Base-by-base conservation (phyloP, 2,888 invertebrate genomes). In the Rotaria macrura region DNA sequence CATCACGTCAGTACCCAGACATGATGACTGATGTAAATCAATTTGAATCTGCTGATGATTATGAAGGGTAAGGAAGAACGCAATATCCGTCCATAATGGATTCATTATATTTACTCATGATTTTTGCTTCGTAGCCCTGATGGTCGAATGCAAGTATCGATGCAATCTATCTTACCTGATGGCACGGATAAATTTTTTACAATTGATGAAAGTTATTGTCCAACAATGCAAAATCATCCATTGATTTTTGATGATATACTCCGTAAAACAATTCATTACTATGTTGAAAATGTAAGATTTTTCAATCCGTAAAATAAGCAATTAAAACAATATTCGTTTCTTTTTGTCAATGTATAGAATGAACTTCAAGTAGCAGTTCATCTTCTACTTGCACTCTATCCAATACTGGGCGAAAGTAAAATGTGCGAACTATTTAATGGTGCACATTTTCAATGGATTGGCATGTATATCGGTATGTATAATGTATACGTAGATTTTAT, bases 181-280 rank as follows among this genome's bases (percentile, higher is more conserved):
- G 79, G n/a, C n/a, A 43, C 79, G n/a, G 79, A 79, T 43, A 40
- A 43, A 43, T 79, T 79, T 40, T 79, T 79, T n/a, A 79, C 79
- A 25, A 79, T 79, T 43, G 79, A 79, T 43, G 79, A 79, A 79
- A 79, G 79, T 79, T 79, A 79, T 79, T 43, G 43, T 40, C 40
- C 40, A 43, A 79, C 79, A 43, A 43, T 43, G 40, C 79, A 43
- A n/a, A 79, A 79, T 43, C 79, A 79, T 43, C 65, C 65, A 7
- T 43, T 79, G 12, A 14, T 40, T 43, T 79, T 79, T 43, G 79
- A 79, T n/a, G 40, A 79, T 43, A 17, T 79, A 5, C 10, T 79
- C 2, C 43, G 43, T 43, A 25, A 43, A 43, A 79, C 43, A 3
- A 43, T 79, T n/a, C 43, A 43, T 9, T 79, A 79, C 25, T 79